A percentile compares a stretch with the other conserved stretches of the same genome.
These are phyloP conservation scores for Acrobasis consociella DNA, from an alignment of 2,888 invertebrate genomes.

Conservation along the genomic window DNA sequence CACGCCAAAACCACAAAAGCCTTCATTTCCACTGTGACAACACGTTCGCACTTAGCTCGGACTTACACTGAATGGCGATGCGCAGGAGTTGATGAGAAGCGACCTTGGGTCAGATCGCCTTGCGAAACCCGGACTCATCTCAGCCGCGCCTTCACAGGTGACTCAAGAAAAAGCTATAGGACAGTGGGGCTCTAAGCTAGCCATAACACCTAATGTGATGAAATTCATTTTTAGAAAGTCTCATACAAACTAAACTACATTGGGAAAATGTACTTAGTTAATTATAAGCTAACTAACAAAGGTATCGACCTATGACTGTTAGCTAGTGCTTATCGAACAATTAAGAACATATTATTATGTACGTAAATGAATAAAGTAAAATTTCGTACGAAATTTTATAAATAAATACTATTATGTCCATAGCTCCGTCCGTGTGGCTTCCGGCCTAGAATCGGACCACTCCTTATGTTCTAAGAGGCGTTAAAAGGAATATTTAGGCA, in stretches of 20 bases:
- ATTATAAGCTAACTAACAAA: too few species aligned
- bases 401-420: too few species aligned
- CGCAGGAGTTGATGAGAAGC: slow-evolving; percentile 43
- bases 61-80: slow-evolving; percentile 55
- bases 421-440: too few species aligned
- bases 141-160: slow-evolving; percentile 44
- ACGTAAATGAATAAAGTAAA: too few species aligned
- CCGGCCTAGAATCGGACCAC: too few species aligned
- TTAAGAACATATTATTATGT: too few species aligned
- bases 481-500: too few species aligned
- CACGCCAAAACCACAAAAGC: slow-evolving; percentile 63
- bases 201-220: background rate
- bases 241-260: background rate
- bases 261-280: background rate
- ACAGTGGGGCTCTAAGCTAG: slow-evolving; percentile 1
- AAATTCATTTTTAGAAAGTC: background rate
- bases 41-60: slow-evolving; percentile 57
- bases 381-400: too few species aligned
- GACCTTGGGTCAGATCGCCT: slow-evolving; percentile 70
- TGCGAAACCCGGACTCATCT: slow-evolving; percentile 63
- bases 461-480: too few species aligned
- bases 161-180: background rate
- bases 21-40: slow-evolving; percentile 58
- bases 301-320: too few species aligned
- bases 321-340: too few species aligned